Percentiles rank a stretch among this genome's conserved stretches.
These are phyloP conservation scores for Trichopria drosophilae DNA, from an alignment of 2,888 invertebrate genomes.

Conservation along the genomic window DNA sequence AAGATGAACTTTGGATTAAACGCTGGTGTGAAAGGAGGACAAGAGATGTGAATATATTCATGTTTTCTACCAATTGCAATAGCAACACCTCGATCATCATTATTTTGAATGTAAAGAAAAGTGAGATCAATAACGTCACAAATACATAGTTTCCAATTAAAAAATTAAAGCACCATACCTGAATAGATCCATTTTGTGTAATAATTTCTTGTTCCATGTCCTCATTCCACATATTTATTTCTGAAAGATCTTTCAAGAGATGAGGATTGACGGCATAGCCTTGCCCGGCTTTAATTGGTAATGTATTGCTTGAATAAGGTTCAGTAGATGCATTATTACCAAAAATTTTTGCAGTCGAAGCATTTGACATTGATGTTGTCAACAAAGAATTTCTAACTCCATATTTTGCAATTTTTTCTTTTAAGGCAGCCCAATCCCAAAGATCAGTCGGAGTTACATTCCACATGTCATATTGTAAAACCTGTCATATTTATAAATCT, in stretches of 20 bases:
- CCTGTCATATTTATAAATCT: slow-evolving; percentile 54
- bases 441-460: slow-evolving; percentile 79
- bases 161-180: too few species aligned
- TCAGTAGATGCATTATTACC: slow-evolving; percentile 99
- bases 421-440: slow-evolving; percentile 86
- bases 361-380: slow-evolving; percentile 97
- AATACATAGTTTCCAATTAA: too few species aligned
- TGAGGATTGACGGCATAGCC: slow-evolving; percentile 97
- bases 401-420: slow-evolving; percentile 80
- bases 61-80: too few species aligned
- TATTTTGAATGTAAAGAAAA: too few species aligned
- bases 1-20: too few species aligned
- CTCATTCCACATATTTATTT: slow-evolving; percentile 88
- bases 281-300: slow-evolving; percentile 92
- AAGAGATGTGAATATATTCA: too few species aligned
- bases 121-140: too few species aligned
- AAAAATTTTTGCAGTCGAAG: slow-evolving; percentile 97
- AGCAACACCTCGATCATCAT: too few species aligned
- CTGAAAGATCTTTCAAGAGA: slow-evolving; percentile 88
- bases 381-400: slow-evolving; percentile 92
- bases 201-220: slow-evolving; percentile 94
- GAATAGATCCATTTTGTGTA: slow-evolving; percentile 88
- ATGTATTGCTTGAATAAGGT: slow-evolving; percentile 97
- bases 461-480: slow-evolving; percentile 98
- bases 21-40: too few species aligned